Percentiles rank a stretch among this genome's conserved stretches.
These are phyloP conservation scores for Oryctes rhinoceros DNA, from an alignment of 1,140 invertebrate genomes.

Conservation along the genomic window DNA sequence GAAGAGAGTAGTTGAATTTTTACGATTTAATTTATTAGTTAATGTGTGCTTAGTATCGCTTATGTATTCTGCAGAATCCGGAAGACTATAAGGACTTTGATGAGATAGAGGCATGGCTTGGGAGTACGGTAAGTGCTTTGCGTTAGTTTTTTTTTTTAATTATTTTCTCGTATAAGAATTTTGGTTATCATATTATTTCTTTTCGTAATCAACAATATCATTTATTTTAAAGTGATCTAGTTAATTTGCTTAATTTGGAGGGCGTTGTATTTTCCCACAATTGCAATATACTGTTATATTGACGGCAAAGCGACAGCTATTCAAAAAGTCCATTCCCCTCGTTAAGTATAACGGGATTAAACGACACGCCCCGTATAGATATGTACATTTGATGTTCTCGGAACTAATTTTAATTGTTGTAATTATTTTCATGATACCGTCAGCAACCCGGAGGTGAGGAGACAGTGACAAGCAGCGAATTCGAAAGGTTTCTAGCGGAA, in stretches of 20 bases:
- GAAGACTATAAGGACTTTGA: conserved; percentile 83
- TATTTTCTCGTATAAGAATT: background rate
- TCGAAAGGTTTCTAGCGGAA: conserved; percentile 91
- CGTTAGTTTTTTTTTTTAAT: conserved; percentile 41
- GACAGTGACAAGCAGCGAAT: conserved; percentile 87
- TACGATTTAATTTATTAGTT: conserved; percentile 47
- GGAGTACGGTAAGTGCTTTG: conserved; percentile 62
- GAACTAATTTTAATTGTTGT: background rate
- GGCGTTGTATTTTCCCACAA: too few species aligned
- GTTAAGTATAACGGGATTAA: too few species aligned
- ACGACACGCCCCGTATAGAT: background rate
- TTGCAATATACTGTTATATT: too few species aligned
- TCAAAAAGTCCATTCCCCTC: too few species aligned
- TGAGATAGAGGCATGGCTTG: conserved; percentile 93
- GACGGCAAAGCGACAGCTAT: too few species aligned
- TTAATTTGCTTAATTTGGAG: too few species aligned
- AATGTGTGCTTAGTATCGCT: conserved; percentile 50
- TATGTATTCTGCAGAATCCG: conserved; percentile 68
- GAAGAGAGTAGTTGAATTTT: conserved; percentile 52
- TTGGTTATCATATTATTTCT: background rate
- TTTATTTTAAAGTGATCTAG: too few species aligned
- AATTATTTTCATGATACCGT: background rate
- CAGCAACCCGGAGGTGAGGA: conserved; percentile 64
- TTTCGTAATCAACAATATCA: background rate
- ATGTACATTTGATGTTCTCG: too few species aligned